These are phyloP conservation scores for Vannuccia rotundouncinata DNA, from an alignment of 2,888 invertebrate species.

Conservation along the genomic window DNA sequence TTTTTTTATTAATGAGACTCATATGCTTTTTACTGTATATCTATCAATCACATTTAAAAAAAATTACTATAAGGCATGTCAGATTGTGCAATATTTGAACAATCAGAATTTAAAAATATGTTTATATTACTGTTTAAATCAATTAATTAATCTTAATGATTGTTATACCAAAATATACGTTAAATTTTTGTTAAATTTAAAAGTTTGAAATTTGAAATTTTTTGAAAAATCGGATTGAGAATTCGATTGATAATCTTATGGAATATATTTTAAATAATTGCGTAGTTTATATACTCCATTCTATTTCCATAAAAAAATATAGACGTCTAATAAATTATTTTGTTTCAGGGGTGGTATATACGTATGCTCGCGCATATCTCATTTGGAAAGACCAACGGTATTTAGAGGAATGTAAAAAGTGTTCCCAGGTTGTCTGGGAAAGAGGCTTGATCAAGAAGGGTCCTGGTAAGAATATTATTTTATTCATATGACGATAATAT, in stretches of 20 bases:
- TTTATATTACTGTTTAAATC: background rate
- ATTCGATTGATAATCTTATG: background rate
- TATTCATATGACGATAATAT: too few species aligned
- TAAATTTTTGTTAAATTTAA: background rate
- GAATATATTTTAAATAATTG: background rate
- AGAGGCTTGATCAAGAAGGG: conserved; percentile 77
- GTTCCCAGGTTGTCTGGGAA: conserved; percentile 68
- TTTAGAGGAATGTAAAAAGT: conserved; percentile 64
- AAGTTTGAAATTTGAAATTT: background rate
- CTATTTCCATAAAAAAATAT: too few species aligned
- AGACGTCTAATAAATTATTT: background rate
- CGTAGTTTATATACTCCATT: background rate
- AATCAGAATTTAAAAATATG: background rate
- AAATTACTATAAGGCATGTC: background rate
- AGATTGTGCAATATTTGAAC: background rate
- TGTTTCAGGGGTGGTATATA: conserved; percentile 64
- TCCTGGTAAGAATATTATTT: conserved; percentile 60
- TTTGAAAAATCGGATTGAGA: background rate
- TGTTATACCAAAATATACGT: background rate
- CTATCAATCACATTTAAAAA: background rate
- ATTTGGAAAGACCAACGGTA: conserved; percentile 70
- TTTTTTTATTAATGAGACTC: too few species aligned
- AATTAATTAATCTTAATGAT: background rate
- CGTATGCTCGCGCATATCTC: conserved; percentile 73
- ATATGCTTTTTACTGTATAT: too few species aligned